These are phyloP conservation scores for Phaetusa simplex DNA, from an alignment of 2,113 vertebrate species.

Conservation along the genomic window DNA sequence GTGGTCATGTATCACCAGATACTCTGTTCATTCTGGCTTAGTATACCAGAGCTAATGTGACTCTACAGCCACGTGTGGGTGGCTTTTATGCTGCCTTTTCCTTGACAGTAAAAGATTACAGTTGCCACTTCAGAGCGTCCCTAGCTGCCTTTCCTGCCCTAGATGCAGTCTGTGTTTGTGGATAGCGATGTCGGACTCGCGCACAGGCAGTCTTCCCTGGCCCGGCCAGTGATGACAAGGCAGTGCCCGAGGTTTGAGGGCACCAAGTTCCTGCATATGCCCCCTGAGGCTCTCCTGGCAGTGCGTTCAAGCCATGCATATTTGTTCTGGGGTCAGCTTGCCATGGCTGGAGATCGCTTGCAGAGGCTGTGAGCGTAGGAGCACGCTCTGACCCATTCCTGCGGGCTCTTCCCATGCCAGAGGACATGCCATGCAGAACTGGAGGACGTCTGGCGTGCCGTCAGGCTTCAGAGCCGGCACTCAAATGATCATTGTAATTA, in stretches of 20 bases:
- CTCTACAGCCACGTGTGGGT: neutral
- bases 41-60: neutral
- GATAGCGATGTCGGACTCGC: rapidly evolving
- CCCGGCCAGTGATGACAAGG: rapidly evolving
- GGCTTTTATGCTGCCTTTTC: neutral
- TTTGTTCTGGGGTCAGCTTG: neutral
- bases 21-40: neutral
- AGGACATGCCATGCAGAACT: neutral
- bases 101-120: neutral
- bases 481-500: constrained; percentile 8
- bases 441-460: neutral
- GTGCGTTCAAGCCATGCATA: neutral
- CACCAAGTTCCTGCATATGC: neutral
- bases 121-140: neutral
- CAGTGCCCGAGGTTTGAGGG: neutral
- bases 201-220: neutral
- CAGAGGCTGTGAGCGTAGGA: neutral
- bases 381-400: neutral
- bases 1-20: neutral
- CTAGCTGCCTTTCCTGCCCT: neutral
- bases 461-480: neutral
- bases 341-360: rapidly evolving
- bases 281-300: neutral
- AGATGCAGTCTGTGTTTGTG: neutral
- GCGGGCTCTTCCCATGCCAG: neutral